Conservation (phyloP, 2,113 vertebrate genomes). For the Planiliza haematocheilus region DNA sequence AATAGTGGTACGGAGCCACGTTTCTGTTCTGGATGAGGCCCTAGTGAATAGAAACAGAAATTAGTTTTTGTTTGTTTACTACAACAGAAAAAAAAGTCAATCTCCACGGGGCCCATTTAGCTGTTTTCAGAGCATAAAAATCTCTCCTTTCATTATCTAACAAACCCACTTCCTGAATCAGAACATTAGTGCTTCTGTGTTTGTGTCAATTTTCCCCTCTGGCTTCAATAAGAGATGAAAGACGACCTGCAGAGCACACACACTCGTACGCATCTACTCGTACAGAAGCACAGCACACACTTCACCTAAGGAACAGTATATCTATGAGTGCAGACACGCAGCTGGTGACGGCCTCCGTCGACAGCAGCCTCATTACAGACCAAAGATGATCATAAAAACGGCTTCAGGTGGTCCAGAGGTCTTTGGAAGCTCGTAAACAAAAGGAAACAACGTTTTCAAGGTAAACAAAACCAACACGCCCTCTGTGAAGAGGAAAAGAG, state of each 20-base stretch:
- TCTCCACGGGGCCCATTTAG: background rate
- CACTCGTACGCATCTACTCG: background rate
- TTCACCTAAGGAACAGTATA: background rate
- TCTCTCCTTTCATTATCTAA: too few species aligned
- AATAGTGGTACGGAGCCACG: background rate
- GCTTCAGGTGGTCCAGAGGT: conserved; percentile 7
- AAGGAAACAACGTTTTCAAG: conserved; percentile 31
- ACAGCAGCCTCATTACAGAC: conserved; percentile 43
- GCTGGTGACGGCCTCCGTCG: conserved; percentile 19
- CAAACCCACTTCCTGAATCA: too few species aligned
- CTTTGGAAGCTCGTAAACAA: conserved; percentile 31
- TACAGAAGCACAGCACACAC: background rate
- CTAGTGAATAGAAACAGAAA: background rate
- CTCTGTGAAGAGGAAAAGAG: background rate
- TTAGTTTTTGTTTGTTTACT: conserved; percentile 1
- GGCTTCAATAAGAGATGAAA: conserved; percentile 19
- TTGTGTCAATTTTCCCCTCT: background rate
- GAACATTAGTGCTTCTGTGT: background rate
- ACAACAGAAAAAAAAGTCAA: background rate
- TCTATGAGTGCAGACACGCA: conserved; percentile 13
- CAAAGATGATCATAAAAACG: conserved; percentile 32
- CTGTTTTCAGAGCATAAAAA: background rate
- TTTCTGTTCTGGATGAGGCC: background rate
- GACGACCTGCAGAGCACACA: background rate
- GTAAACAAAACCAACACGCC: conserved; percentile 43